A percentile compares a stretch with the other conserved stretches of the same genome.
These are phyloP conservation scores for Hymenochirus boettgeri DNA, from an alignment of 2,113 vertebrate genomes.

Conservation along the genomic window DNA sequence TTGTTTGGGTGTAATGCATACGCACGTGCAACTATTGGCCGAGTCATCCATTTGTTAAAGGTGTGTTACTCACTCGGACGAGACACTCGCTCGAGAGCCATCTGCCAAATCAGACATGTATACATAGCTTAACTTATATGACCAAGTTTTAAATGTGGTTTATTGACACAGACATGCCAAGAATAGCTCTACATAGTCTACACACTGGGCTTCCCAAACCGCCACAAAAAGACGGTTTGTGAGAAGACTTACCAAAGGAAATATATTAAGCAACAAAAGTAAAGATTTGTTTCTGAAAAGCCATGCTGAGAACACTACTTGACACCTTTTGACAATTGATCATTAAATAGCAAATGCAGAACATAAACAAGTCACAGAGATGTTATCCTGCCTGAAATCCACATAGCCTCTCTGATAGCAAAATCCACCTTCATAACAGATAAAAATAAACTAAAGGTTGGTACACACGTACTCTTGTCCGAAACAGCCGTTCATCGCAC, in stretches of 20 bases:
- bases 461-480: too few relatives aligned
- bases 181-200: too few relatives aligned
- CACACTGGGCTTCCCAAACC: too few relatives aligned
- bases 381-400: not conserved
- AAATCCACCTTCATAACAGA: not conserved
- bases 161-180: too few relatives aligned
- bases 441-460: not conserved
- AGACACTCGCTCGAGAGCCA: too few relatives aligned
- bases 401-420: not conserved
- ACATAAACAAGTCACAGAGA: constrained; percentile 31
- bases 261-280: constrained; percentile 10
- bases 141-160: constrained; percentile 10
- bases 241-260: constrained; percentile 1
- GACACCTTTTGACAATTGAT: constrained; percentile 28
- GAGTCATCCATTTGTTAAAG: too few relatives aligned
- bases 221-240: constrained; percentile 4
- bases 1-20: too few relatives aligned
- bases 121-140: not conserved
- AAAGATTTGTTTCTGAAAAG: constrained; percentile 9
- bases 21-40: too few relatives aligned
- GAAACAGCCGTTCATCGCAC: too few relatives aligned
- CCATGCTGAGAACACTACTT: constrained; percentile 18
- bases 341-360: constrained; percentile 4
- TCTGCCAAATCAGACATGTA: not conserved
- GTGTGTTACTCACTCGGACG: too few relatives aligned